These are phyloP conservation scores for Temnothorax curvispinosus DNA, from an alignment of 1,140 invertebrate genomes.

Conservation along the genomic window DNA sequence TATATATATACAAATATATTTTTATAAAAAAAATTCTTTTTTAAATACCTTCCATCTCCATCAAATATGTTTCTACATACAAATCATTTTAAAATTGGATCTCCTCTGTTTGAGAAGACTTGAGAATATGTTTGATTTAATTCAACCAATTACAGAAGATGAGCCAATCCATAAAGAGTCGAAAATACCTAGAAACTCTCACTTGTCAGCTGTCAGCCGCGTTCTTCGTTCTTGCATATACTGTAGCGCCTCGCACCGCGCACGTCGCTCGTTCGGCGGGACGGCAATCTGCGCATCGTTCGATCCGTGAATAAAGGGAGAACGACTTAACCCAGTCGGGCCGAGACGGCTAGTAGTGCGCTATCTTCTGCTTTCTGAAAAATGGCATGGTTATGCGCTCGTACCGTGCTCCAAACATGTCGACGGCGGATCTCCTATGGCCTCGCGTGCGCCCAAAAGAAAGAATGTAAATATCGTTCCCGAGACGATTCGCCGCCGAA, in stretches of 20 bases:
- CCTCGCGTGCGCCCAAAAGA: conserved; percentile 79
- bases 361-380: conserved; percentile 67
- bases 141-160: no score
- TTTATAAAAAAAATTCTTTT: neutral
- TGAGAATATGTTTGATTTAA: no score
- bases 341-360: neutral
- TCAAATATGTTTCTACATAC: neutral
- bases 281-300: neutral
- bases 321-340: conserved; percentile 22
- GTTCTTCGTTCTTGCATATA: neutral
- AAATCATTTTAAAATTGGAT: neutral
- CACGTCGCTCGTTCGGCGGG: neutral
- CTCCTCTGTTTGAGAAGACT: neutral
- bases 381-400: conserved; percentile 88
- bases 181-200: neutral
- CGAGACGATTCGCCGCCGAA: neutral
- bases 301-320: neutral
- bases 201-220: no score
- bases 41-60: neutral
- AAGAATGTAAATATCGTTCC: conserved; percentile 77
- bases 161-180: neutral
- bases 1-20: neutral
- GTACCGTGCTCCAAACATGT: conserved; percentile 84
- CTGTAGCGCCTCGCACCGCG: neutral
- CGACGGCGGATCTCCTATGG: conserved; percentile 85